Evolutionary conservation across 2,113 vertebrate genomes (phyloP).

Genomic region (Pampusana beccarii): DNA sequence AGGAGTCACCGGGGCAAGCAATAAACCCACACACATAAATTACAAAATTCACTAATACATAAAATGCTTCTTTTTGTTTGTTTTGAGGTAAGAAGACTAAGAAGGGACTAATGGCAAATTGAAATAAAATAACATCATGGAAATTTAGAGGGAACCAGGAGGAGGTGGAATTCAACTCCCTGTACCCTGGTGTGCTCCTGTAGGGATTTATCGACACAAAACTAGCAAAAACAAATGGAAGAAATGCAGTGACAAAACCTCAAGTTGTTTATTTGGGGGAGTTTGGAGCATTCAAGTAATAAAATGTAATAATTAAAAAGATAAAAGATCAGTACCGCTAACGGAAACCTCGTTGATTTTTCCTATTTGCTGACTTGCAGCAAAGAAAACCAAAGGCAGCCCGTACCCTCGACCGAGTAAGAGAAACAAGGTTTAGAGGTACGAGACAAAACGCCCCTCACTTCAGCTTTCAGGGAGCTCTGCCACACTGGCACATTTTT

Average conservation of each 20-base stretch:
- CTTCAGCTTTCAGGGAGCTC: background rate
- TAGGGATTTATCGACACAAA: too few species aligned
- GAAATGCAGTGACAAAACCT: background rate
- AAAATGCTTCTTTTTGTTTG: background rate
- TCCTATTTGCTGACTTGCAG: background rate
- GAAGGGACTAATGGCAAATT: background rate
- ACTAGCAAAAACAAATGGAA: background rate
- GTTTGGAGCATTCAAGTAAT: background rate
- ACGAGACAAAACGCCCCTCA: rapidly evolving
- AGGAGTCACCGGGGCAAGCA: background rate
- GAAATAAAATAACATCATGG: background rate
- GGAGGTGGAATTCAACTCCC: background rate
- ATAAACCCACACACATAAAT: background rate
- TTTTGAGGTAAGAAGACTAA: background rate
- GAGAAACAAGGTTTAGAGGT: background rate
- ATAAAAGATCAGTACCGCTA: background rate
- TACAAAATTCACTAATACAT: rapidly evolving
- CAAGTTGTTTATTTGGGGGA: rapidly evolving
- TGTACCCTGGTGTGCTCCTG: too few species aligned
- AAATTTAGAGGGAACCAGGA: background rate
- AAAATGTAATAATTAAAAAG: background rate
- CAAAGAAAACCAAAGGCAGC: background rate
- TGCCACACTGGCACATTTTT: rapidly evolving
- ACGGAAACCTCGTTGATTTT: background rate
- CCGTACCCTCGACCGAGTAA: rapidly evolving